Percentiles rank a stretch among this genome's conserved stretches.
Evolutionary conservation across 2,797 vertebrate species (phyloP).

Genomic region (Decapterus maruadsi): DNA sequence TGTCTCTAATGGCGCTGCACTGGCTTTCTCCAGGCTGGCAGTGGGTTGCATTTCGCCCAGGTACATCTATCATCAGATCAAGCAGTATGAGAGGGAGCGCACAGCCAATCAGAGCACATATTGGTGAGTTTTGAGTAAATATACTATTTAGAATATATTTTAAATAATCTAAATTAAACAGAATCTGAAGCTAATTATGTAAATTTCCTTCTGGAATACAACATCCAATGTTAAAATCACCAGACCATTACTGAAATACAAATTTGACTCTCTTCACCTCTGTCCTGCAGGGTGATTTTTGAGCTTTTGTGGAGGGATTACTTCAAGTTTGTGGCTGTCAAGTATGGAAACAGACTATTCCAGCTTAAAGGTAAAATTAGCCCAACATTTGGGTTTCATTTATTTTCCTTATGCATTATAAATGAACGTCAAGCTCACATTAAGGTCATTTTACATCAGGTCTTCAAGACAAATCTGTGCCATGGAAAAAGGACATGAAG

Average conservation of each 20-base stretch:
- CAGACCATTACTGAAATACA: no score
- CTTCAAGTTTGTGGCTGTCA: constrained; percentile 88
- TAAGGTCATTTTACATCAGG: constrained; percentile 69
- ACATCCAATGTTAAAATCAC: no score
- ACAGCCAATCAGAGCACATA: constrained; percentile 90
- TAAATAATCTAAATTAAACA: no score
- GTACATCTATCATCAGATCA: constrained; percentile 88
- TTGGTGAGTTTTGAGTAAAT: constrained; percentile 80
- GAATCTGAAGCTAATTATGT: neutral
- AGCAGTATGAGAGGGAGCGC: constrained; percentile 86
- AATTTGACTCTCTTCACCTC: neutral
- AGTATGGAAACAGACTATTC: constrained; percentile 87
- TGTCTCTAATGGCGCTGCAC: constrained; percentile 23
- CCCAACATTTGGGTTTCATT: neutral
- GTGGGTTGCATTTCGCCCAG: constrained; percentile 89
- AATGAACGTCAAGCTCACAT: constrained; percentile 12
- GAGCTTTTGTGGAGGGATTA: constrained; percentile 91
- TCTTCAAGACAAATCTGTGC: constrained; percentile 87
- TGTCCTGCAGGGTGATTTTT: constrained; percentile 87
- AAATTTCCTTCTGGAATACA: neutral
- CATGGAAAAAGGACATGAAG: constrained; percentile 88
- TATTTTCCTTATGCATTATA: neutral
- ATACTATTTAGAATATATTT: no score
- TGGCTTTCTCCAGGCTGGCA: constrained; percentile 84
- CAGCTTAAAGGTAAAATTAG: constrained; percentile 79